Evolutionary conservation across 1,140 invertebrate genomes (phyloP), one percentile per base, ranked within the genome.

Genomic region (Platyscapa corneri): DNA sequence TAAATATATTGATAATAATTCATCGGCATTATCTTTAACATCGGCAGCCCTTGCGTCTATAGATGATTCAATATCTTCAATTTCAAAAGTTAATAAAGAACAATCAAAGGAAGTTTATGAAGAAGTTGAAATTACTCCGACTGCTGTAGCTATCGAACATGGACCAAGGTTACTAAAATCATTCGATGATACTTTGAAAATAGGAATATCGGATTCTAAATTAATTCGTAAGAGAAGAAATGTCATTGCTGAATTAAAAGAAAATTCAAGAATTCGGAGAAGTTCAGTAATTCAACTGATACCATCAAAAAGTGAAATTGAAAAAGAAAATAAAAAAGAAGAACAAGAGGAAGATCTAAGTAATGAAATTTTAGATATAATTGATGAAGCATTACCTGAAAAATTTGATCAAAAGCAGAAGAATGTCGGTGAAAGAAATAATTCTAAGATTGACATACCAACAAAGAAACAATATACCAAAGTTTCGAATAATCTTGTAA

Each of bases 61-160:
- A 0, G 53, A 37, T 18, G 75, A 49, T 85, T 46, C 67, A 18
- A 46, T 60, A n/a, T 86, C 87, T 37, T 83, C 83, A 30, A 16
- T 87, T 65, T 83, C 85, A 23, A 90, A 88, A 75, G 64, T 82
- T 18, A 75, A 86, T 12, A 89, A 90, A 0, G 89, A 90, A 27
- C 70, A 46, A 7, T 10, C 65, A 10, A 3, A 32, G 53, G 67
- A 74, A 30, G 87, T 85, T 2, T 92, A 92, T 53, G 90, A 93
- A 7, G 91, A 93, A 16, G 87, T 90, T 20, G 90, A 88, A 79
- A 91, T 92, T 23, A 88, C 89, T 10, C 92, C 93, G 0, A 89
- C 91, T 8, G 91, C 92, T 0, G 90, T 94, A 0, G 92, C 92
- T 0, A 91, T 94, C 8, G 94, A 94, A 86, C 94, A 94, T 83